Evolutionary conservation across 2,888 invertebrate species (phyloP).

Genomic region (Helicoverpa assulta): DNA sequence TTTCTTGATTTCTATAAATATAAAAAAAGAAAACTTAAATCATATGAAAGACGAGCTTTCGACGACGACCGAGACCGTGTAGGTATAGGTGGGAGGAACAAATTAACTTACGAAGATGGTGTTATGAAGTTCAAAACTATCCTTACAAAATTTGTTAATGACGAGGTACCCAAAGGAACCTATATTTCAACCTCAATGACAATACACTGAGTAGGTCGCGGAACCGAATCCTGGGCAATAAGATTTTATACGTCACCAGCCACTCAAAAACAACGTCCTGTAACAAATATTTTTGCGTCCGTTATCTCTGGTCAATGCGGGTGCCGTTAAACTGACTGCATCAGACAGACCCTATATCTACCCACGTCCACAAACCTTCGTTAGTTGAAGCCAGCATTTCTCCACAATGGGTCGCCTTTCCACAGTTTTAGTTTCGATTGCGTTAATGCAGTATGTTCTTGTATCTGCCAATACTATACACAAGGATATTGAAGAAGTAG

Average conservation of each 20-base stretch:
- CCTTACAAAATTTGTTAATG: too few species aligned
- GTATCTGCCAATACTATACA: constrained; percentile 24
- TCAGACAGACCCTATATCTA: constrained; percentile 50
- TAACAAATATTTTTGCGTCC: constrained; percentile 42
- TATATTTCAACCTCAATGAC: too few species aligned
- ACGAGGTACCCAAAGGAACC: too few species aligned
- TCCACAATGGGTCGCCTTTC: constrained; percentile 50
- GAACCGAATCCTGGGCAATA: background rate
- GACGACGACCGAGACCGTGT: too few species aligned
- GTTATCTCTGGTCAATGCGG: constrained; percentile 56
- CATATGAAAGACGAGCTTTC: too few species aligned
- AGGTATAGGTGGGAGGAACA: too few species aligned
- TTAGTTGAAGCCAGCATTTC: constrained; percentile 41
- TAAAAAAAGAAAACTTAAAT: too few species aligned
- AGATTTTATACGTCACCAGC: background rate
- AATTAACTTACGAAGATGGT: too few species aligned
- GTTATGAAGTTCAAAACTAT: too few species aligned
- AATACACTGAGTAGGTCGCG: too few species aligned
- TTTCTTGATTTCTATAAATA: too few species aligned
- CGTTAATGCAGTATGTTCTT: constrained; percentile 25
- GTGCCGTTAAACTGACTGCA: constrained; percentile 48
- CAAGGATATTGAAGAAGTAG: constrained; percentile 18
- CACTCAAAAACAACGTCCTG: constrained; percentile 48
- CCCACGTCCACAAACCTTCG: constrained; percentile 22
- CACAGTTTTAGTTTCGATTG: constrained; percentile 24